Conservation (phyloP, 2,113 vertebrate species). For the Labeo rohita region DNA sequence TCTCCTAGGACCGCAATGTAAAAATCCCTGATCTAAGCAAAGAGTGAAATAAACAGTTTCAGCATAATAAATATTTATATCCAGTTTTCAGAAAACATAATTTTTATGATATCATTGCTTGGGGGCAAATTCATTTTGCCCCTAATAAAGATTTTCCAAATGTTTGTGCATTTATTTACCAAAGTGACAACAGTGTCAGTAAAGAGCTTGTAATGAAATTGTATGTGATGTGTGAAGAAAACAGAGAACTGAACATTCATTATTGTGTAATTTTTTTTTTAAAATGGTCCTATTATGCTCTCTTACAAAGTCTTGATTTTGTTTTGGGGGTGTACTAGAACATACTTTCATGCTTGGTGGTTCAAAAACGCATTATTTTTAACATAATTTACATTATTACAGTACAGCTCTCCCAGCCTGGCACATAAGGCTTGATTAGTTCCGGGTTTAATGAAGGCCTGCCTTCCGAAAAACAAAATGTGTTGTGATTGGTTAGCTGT, state of each 20-base stretch:
- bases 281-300: no score
- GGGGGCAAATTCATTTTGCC: neutral
- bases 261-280: no score
- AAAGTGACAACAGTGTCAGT: neutral
- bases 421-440: no score
- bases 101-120: neutral
- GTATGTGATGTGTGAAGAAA: neutral
- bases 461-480: no score
- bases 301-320: no score
- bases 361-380: no score
- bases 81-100: neutral
- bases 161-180: neutral
- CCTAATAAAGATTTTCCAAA: neutral
- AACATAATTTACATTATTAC: no score
- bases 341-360: no score
- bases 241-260: neutral
- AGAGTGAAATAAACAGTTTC: neutral
- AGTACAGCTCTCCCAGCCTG: no score
- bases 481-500: no score
- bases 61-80: neutral
- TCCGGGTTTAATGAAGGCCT: no score
- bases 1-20: neutral
- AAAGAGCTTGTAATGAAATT: neutral
- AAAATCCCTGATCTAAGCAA: neutral
- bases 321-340: no score